These are phyloP conservation scores for Allophyes oxyacanthae DNA, from an alignment of 2,888 invertebrate species.

Conservation along the genomic window DNA sequence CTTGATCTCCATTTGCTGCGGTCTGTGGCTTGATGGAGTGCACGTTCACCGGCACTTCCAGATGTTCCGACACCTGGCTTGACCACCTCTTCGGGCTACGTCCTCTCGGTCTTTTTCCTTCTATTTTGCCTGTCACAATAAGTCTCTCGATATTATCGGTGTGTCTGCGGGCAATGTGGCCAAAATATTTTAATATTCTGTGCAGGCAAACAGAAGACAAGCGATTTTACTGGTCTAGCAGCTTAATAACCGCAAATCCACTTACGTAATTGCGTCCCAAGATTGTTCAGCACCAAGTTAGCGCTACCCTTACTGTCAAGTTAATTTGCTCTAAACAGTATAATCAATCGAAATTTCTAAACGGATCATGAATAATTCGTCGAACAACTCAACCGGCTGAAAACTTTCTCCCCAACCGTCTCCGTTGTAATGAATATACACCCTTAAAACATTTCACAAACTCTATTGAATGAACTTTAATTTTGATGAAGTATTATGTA, in stretches of 20 bases:
- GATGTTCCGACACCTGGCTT: too few relatives aligned
- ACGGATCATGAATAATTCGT: constrained; percentile 80
- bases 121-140: too few relatives aligned
- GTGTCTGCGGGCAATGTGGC: too few relatives aligned
- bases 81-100: too few relatives aligned
- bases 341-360: constrained; percentile 78
- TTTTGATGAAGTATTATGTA: constrained; percentile 67
- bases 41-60: too few relatives aligned
- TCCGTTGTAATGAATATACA: constrained; percentile 62
- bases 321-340: constrained; percentile 76
- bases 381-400: constrained; percentile 63
- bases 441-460: constrained; percentile 67
- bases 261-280: constrained; percentile 10
- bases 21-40: too few relatives aligned
- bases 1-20: too few relatives aligned
- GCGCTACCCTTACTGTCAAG: constrained; percentile 41
- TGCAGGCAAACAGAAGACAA: too few relatives aligned
- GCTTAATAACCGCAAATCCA: constrained; percentile 6
- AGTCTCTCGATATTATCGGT: too few relatives aligned
- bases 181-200: too few relatives aligned
- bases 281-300: constrained; percentile 11
- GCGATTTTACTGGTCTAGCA: too few relatives aligned
- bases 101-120: too few relatives aligned
- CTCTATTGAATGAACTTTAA: constrained; percentile 73
- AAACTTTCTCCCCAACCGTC: constrained; percentile 62